phyloP scores from a whole-genome alignment of 1,140 invertebrate genomes.

The Lordiphosa stackelbergi region DNA sequence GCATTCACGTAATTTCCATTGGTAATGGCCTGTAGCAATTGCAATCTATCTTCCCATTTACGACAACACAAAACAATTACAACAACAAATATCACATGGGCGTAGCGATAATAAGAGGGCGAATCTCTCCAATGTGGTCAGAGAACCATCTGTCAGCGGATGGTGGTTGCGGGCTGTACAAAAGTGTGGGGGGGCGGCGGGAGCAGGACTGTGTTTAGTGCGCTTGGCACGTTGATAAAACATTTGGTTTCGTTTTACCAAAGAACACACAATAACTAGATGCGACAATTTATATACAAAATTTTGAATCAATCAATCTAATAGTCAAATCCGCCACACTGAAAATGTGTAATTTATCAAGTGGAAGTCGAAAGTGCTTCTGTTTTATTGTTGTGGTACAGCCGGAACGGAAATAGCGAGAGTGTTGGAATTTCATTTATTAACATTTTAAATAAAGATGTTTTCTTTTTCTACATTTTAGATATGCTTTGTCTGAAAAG shows the following conservation, averaged over 20 bases:
- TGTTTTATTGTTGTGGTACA: no score
- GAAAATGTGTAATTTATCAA: no score
- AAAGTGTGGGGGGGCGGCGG: neutral
- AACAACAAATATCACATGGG: slow-evolving; percentile 67
- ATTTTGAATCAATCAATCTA: no score
- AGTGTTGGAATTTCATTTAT: no score
- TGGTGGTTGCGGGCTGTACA: neutral
- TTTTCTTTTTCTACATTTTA: no score
- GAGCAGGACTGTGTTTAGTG: slow-evolving; percentile 44
- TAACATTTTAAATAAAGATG: no score
- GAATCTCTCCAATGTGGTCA: slow-evolving; percentile 35
- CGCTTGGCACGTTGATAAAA: slow-evolving; percentile 70
- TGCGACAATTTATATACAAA: slow-evolving; percentile 27
- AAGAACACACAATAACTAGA: no score
- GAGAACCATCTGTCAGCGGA: slow-evolving; percentile 52
- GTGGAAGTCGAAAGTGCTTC: no score
- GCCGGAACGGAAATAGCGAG: no score
- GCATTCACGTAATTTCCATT: slow-evolving; percentile 40
- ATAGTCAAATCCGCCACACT: no score
- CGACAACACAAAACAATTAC: slow-evolving; percentile 70
- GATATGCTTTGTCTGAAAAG: no score
- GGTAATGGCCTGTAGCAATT: slow-evolving; percentile 70
- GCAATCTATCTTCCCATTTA: slow-evolving; percentile 70
- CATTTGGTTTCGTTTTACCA: slow-evolving; percentile 59
- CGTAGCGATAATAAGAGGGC: slow-evolving; percentile 54